Conservation (phyloP, 2,797 vertebrate species). For the Phalanger gymnotis region DNA sequence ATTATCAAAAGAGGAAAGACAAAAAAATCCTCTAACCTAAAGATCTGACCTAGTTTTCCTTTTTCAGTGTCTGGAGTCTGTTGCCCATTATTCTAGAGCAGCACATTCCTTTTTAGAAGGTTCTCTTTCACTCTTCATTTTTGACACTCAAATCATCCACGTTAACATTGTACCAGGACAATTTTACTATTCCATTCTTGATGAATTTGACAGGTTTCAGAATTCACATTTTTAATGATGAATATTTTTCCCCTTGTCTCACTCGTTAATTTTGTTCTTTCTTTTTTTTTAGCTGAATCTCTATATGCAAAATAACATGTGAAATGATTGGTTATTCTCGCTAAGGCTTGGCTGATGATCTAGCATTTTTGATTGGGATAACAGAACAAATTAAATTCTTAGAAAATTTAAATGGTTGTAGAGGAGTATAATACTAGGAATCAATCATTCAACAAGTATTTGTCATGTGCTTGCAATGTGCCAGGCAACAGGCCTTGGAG, state of each 20-base stretch:
- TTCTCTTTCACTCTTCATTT: conserved; percentile 17
- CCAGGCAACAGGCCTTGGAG: too few relatives aligned
- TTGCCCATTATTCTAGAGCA: accelerated
- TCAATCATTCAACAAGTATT: too few relatives aligned
- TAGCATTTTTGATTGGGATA: too few relatives aligned
- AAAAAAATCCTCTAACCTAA: conserved; percentile 25
- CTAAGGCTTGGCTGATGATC: too few relatives aligned
- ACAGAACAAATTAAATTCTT: too few relatives aligned
- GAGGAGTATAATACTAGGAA: too few relatives aligned
- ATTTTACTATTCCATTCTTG: neutral
- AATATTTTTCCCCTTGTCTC: neutral
- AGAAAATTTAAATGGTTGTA: too few relatives aligned
- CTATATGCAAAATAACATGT: neutral
- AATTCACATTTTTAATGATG: neutral
- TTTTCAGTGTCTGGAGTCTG: neutral
- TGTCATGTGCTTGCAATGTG: too few relatives aligned
- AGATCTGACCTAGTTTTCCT: conserved; percentile 2
- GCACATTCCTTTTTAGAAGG: neutral
- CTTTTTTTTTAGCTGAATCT: neutral
- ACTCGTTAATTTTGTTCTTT: neutral
- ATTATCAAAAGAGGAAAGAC: neutral
- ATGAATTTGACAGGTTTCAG: neutral
- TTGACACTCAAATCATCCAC: neutral
- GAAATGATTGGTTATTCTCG: too few relatives aligned
- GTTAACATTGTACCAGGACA: neutral